Percentiles rank a stretch among this genome's conserved stretches.
Evolutionary conservation across 2,888 invertebrate genomes (phyloP).

Genomic region (Tetragonisca angustula): DNA sequence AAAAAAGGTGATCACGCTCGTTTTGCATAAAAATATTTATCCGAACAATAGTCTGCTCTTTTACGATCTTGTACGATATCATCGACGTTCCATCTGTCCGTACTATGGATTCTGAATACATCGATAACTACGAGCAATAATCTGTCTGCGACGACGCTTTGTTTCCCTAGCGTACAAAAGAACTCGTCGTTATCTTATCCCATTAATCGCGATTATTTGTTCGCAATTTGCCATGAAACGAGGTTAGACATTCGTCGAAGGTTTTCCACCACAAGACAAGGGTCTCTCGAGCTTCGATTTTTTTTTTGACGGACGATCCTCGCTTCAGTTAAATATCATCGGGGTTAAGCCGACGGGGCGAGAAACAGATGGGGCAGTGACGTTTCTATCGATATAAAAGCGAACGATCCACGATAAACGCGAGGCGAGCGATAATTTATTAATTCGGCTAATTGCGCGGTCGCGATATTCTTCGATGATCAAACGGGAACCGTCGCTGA

Average conservation of each 20-base stretch:
- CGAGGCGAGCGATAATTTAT: conserved; percentile 54
- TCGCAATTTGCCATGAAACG: neutral
- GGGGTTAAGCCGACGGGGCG: neutral
- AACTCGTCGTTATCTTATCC: neutral
- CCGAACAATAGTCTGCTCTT: neutral
- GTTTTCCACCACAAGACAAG: conserved; percentile 9
- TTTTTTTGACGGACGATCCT: conserved; percentile 7
- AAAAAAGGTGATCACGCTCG: neutral
- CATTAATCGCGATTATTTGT: conserved; percentile 17
- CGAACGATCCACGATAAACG: conserved; percentile 36
- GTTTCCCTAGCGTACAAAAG: neutral
- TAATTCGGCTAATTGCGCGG: conserved; percentile 47
- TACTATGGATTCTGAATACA: neutral
- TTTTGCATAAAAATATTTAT: neutral
- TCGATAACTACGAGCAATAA: neutral
- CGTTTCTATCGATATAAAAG: conserved; percentile 25
- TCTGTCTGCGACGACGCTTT: neutral
- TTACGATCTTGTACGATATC: neutral
- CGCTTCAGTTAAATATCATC: neutral
- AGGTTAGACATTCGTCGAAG: conserved; percentile 5
- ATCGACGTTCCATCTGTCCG: neutral
- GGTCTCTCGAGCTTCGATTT: conserved; percentile 11
- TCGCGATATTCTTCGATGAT: conserved; percentile 41
- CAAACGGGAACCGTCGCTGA: conserved; percentile 30
- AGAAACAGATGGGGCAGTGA: neutral